Conservation (phyloP, 64 coral and sea anemone species). For the Astreopora myriophthalma region DNA sequence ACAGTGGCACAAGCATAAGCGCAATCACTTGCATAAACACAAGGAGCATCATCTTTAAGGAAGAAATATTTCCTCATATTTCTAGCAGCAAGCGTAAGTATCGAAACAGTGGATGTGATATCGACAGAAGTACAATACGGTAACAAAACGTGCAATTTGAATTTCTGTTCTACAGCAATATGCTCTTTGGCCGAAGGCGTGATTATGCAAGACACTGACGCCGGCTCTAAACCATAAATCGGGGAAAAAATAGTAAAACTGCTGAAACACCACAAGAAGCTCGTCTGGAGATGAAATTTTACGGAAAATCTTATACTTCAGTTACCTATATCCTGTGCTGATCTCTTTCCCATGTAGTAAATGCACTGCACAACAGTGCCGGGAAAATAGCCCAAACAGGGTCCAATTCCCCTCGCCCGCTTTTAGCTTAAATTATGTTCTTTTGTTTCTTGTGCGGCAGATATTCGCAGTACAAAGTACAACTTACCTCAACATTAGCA, state of each 20-base stretch:
- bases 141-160: background rate
- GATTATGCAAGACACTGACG: background rate
- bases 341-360: background rate
- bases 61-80: background rate
- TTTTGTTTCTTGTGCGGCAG: background rate
- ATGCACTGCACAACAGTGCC: background rate
- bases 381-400: background rate
- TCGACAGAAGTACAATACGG: background rate
- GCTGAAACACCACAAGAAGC: background rate
- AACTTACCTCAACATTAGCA: background rate
- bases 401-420: background rate
- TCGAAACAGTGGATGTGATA: background rate
- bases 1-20: too few relatives aligned
- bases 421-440: background rate
- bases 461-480: constrained; percentile 14
- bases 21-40: too few relatives aligned
- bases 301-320: background rate
- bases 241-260: background rate
- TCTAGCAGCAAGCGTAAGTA: background rate
- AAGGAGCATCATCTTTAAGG: too few relatives aligned
- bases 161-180: background rate
- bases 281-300: background rate
- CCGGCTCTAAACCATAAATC: background rate
- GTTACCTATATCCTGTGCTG: background rate
- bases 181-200: too few relatives aligned